Conservation (phyloP, 2,888 invertebrate genomes). For the Ochropleura plecta region DNA sequence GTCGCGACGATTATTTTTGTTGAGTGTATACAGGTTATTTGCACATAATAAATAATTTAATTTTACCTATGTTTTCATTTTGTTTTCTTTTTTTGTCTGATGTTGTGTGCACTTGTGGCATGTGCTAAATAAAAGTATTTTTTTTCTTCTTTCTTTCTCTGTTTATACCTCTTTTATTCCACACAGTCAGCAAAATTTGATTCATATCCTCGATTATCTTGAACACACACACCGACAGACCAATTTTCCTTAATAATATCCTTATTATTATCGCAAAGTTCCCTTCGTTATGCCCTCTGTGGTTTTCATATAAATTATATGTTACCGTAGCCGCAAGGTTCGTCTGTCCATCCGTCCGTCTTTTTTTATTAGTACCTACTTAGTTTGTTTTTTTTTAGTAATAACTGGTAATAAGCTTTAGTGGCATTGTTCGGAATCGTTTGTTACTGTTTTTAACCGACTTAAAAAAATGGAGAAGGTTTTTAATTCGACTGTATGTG, state of each 20-base stretch:
- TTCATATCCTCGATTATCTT: conserved; percentile 59
- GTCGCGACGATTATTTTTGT: too few relatives aligned
- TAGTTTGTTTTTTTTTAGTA: conserved; percentile 56
- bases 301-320: conserved; percentile 69
- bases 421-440: conserved; percentile 28
- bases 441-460: not conserved
- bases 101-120: too few relatives aligned
- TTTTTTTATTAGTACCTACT: conserved; percentile 71
- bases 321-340: conserved; percentile 63
- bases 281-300: conserved; percentile 56
- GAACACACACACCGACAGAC: conserved; percentile 59
- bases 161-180: conserved; percentile 26
- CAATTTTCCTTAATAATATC: conserved; percentile 69
- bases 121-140: not conserved
- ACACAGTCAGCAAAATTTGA: conserved; percentile 55
- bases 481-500: too few relatives aligned
- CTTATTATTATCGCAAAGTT: conserved; percentile 68
- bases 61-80: too few relatives aligned
- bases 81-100: too few relatives aligned
- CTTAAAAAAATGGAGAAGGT: too few relatives aligned
- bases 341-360: conserved; percentile 54
- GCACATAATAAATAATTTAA: too few relatives aligned
- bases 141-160: not conserved
- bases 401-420: conserved; percentile 56
- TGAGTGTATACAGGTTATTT: too few relatives aligned